Conservation (phyloP, 2,888 invertebrate genomes). For the Kryphioiulus occultus region DNA sequence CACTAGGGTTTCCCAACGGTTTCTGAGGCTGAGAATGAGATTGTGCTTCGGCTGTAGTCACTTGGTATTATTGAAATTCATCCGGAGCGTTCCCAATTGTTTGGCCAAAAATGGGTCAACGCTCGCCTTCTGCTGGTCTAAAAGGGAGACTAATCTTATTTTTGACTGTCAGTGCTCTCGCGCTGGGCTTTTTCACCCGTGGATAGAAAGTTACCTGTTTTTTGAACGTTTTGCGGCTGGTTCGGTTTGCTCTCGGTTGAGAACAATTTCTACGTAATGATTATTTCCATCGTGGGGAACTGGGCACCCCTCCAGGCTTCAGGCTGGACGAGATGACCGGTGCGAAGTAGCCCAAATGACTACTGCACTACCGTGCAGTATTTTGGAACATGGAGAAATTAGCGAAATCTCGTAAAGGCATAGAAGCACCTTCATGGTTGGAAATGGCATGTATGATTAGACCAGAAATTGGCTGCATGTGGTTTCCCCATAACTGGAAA, state of each 20-base stretch:
- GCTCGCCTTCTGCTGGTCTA: neutral
- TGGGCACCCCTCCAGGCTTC: too few species aligned
- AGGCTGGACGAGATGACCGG: too few species aligned
- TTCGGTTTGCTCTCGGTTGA: neutral
- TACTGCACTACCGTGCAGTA: too few species aligned
- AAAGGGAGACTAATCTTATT: neutral
- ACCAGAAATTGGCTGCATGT: too few species aligned
- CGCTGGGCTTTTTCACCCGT: neutral
- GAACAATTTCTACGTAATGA: neutral
- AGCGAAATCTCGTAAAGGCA: too few species aligned
- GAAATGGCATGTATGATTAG: too few species aligned
- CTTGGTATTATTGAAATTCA: neutral
- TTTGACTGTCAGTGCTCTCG: constrained; percentile 13
- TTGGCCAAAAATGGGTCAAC: constrained; percentile 11
- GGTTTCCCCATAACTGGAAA: too few species aligned
- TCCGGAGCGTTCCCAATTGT: neutral
- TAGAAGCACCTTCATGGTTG: too few species aligned
- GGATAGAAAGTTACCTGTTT: constrained; percentile 13
- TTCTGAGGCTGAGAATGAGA: neutral
- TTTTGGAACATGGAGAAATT: too few species aligned
- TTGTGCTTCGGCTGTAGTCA: too few species aligned
- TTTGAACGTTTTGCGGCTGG: neutral
- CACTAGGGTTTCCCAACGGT: neutral
- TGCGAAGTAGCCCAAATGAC: too few species aligned
- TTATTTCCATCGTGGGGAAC: neutral